Evolutionary conservation across 2,113 vertebrate species (phyloP).

Genomic region (Hyla sarda): DNA sequence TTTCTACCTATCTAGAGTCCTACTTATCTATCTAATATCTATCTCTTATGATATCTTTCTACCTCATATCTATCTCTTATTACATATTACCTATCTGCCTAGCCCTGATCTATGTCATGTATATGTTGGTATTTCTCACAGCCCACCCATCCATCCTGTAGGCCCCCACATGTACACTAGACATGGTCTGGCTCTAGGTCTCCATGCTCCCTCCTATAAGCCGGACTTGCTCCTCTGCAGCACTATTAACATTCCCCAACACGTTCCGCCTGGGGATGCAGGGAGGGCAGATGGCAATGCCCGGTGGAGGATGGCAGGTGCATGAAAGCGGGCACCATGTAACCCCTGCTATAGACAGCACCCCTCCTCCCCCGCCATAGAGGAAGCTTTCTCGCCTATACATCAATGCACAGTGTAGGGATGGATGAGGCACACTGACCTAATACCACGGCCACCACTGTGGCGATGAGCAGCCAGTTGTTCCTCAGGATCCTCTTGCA

Average conservation of each 20-base stretch:
- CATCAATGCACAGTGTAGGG: not conserved
- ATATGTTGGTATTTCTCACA: too few relatives aligned
- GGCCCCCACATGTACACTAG: not conserved
- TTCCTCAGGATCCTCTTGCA: conserved; percentile 78
- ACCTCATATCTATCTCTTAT: too few relatives aligned
- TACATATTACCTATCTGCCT: too few relatives aligned
- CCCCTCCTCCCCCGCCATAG: not conserved
- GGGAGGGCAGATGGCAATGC: not conserved
- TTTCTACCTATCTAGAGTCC: too few relatives aligned
- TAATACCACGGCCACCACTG: conserved; percentile 83
- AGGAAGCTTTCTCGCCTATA: not conserved
- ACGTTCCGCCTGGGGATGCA: not conserved
- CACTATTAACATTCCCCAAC: conserved; percentile 1
- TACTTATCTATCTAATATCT: too few relatives aligned
- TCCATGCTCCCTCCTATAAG: not conserved
- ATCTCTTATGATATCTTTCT: too few relatives aligned
- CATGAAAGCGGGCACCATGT: not conserved
- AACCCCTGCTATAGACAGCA: not conserved
- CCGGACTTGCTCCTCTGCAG: conserved; percentile 1
- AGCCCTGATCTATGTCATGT: too few relatives aligned
- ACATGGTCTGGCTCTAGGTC: not conserved
- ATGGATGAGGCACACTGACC: conserved; percentile 78
- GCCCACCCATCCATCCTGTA: not conserved
- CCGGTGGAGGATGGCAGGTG: not conserved
- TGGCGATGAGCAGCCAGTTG: conserved; percentile 90